phyloP scores from a whole-genome alignment of 1,140 invertebrate species.

The Nomia melanderi region DNA sequence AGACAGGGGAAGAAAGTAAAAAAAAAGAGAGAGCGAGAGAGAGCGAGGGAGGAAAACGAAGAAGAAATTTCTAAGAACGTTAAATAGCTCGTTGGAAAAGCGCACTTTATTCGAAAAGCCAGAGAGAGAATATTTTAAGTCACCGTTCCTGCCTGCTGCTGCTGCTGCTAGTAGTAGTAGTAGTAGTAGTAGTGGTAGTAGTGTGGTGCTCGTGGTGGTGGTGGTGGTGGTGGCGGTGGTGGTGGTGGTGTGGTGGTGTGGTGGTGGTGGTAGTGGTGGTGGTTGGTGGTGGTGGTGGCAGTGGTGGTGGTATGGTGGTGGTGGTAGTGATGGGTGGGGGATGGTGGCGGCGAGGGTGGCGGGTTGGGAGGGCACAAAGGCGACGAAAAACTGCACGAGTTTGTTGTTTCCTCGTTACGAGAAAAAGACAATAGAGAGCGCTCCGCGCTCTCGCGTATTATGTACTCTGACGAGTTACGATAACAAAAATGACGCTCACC shows the following conservation, averaged over 20 bases:
- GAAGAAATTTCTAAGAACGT: slow-evolving; percentile 30
- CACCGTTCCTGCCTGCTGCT: background rate
- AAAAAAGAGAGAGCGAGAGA: too few species aligned
- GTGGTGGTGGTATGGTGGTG: too few species aligned
- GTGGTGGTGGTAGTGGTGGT: background rate
- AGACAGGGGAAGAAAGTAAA: too few species aligned
- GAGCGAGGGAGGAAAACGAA: background rate
- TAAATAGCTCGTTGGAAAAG: slow-evolving; percentile 32
- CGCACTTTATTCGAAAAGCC: slow-evolving; percentile 25
- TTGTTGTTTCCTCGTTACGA: slow-evolving; percentile 37
- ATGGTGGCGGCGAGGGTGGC: background rate
- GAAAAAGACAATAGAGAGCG: slow-evolving; percentile 32
- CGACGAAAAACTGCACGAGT: slow-evolving; percentile 36
- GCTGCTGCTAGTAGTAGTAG: too few species aligned
- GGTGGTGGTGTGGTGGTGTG: too few species aligned
- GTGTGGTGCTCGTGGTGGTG: too few species aligned
- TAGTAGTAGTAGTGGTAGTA: too few species aligned
- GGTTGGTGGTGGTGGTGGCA: too few species aligned
- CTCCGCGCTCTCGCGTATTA: slow-evolving; percentile 43
- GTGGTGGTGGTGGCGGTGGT: background rate
- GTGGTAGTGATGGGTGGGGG: background rate
- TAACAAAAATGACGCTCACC: slow-evolving; percentile 46
- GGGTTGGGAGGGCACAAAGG: slow-evolving; percentile 1
- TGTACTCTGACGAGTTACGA: slow-evolving; percentile 34
- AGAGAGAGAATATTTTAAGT: slow-evolving; percentile 40